Base-by-base conservation (phyloP, 2,797 vertebrate species). In the Mastacembelus armatus region DNA sequence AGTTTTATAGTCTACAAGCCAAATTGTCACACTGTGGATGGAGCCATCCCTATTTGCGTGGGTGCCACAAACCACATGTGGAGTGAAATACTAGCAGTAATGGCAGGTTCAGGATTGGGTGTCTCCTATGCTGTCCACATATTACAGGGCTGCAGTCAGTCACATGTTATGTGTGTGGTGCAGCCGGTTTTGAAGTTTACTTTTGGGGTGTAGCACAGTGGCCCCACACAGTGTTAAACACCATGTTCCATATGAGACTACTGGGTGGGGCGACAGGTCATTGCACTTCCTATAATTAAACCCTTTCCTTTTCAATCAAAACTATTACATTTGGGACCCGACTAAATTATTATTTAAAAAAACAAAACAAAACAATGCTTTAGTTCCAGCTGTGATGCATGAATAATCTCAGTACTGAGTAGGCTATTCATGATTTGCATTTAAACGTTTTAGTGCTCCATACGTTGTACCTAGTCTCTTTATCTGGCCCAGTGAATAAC, bases 201-300 rank as follows among this genome's bases (percentile, higher is more conserved):
- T 79, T 91, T 88, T 76, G 74, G 86, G 85, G 81, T 84, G 83
- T 74, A 87, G 74, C 68, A 78, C 71, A 69, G 78, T 78, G 81
- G 66, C 76, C 86, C 84, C 84, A 73, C 72, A 71, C 74, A 54
- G 56, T 33, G 50, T 63, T 79, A 81, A 89, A 63, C 71, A 86
- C 67, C 78, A 84, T 74, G 80, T 80, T 85, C 71, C 65, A 76
- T 47, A 78, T 74, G 64, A 81, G 82, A 73, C 81, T 83, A 60
- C 80, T 71, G 88, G 88, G 88, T 88, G 89, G 83, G 85, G 88
- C 83, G 68, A 78, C 76, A 84, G 85, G 81, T 84, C 66, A 77
- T 43, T 66, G n/a, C 36, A 44, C 39, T 36, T 56, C 74, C 77
- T 90, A 51, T 83, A 85, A 87, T 88, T 88, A 88, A 68, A 39